These are phyloP conservation scores for Syrista parreyssii DNA, from an alignment of 2,888 invertebrate species.

Conservation along the genomic window DNA sequence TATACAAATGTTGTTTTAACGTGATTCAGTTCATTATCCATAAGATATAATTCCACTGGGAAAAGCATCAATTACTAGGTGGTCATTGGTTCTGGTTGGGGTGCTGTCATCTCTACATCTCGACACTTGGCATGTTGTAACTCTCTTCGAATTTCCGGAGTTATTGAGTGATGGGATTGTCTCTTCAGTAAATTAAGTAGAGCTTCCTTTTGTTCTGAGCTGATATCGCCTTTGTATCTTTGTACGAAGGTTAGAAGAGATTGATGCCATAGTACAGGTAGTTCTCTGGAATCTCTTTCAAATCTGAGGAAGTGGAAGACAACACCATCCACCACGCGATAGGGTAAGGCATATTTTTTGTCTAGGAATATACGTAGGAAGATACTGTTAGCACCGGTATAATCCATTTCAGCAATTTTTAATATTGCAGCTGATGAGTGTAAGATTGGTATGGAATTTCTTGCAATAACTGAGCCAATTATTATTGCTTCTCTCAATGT, in stretches of 20 bases:
- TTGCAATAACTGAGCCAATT: conserved; percentile 89
- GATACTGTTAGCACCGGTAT: conserved; percentile 95
- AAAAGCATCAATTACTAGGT: conserved; percentile 16
- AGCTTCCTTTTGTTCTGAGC: conserved; percentile 90
- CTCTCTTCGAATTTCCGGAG: conserved; percentile 88
- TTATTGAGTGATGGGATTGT: conserved; percentile 79
- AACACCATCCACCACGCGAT: conserved; percentile 92
- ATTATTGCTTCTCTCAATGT: conserved; percentile 96
- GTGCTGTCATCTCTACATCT: conserved; percentile 72
- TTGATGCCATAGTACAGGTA: conserved; percentile 99
- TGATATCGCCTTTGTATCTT: conserved; percentile 94
- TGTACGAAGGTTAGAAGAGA: conserved; percentile 93
- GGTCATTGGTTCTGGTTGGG: conserved; percentile 47
- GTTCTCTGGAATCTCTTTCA: conserved; percentile 80
- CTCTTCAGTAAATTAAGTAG: conserved; percentile 81
- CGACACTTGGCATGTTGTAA: conserved; percentile 85
- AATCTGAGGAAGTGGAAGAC: conserved; percentile 96
- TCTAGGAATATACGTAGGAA: conserved; percentile 94
- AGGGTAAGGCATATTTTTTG: conserved; percentile 97
- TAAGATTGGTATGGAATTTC: conserved; percentile 92
- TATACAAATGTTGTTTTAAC: background rate
- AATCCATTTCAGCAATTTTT: conserved; percentile 97
- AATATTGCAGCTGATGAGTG: conserved; percentile 96
- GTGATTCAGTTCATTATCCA: background rate
- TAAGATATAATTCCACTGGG: no score